Base-by-base conservation (phyloP, 2,888 invertebrate species). In the Volucella inflata region DNA sequence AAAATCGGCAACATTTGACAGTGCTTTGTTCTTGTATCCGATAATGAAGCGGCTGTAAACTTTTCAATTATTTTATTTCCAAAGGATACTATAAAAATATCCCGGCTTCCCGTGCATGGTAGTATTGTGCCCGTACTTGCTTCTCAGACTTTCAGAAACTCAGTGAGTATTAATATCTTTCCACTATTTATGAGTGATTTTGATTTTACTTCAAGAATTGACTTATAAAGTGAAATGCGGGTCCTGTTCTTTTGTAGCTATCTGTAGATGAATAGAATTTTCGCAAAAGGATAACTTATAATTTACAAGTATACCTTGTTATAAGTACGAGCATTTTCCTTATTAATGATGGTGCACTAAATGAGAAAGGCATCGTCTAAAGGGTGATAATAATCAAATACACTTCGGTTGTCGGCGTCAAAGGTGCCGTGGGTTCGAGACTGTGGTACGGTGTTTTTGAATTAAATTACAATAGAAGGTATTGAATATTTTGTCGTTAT, bases 301-400 rank as follows among this genome's bases (percentile, higher is more conserved):
- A 36, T n/a, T 8, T 48, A 30, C 30, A 1, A 30, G 30, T 30
- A n/a, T n/a, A 30, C 21, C 14, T 4, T 38, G 16, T 40, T 21
- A 59, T 70, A 36, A 10, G 11, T 3, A 21, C 21, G 21, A 21
- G 21, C 4, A 21, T 21, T 44, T 62, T 30, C 21, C 17, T 36
- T 46, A 21, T 79, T 65, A 59, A 65, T 44, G 65, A 16, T 12
- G 36, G 38, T n/a, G 14, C 40, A 53, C 42, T 59, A 50, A 72
- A 72, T 57, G 16, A 50, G 40, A 10, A 8, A 21, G 6, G 21
- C 42, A 42, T n/a, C 14, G 50, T 46, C 57, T 14, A 40, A 36
- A 44, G 75, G 68, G 68, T 75, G 81, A 81, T 51, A 81, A 81
- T 42, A 64, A 70, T 75, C 81, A 57, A 50, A 57, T 30, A 16